Conservation (phyloP, 2,797 vertebrate species). For the Amblyopsis hoosieri region DNA sequence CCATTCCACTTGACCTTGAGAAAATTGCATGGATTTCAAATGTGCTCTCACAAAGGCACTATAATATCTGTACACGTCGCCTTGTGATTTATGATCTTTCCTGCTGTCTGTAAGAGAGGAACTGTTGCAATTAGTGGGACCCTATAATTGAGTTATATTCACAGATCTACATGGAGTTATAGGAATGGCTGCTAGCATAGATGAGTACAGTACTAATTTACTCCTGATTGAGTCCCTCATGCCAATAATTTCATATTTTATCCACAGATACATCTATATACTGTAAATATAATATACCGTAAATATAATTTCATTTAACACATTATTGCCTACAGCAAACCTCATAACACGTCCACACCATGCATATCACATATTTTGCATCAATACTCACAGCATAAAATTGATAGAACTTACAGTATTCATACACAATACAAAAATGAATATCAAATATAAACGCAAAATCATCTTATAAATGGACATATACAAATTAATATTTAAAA, state of each 20-base stretch:
- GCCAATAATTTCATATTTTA: constrained; percentile 53
- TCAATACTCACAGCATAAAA: constrained; percentile 59
- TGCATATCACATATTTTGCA: constrained; percentile 69
- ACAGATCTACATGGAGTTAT: constrained; percentile 19
- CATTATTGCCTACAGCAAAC: constrained; percentile 60
- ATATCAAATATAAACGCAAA: constrained; percentile 78
- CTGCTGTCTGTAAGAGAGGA: constrained; percentile 19
- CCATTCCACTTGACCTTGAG: constrained; percentile 51
- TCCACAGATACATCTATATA: constrained; percentile 53
- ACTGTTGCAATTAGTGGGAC: constrained; percentile 20
- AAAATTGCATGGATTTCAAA: constrained; percentile 55
- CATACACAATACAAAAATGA: constrained; percentile 72
- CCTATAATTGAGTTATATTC: constrained; percentile 4
- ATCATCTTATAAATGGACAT: constrained; percentile 68
- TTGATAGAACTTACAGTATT: constrained; percentile 65
- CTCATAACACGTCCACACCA: constrained; percentile 62
- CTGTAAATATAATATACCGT: constrained; percentile 41
- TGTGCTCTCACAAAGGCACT: constrained; percentile 65
- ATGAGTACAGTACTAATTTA: constrained; percentile 31
- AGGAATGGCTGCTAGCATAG: constrained; percentile 28
- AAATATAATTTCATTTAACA: constrained; percentile 45
- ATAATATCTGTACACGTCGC: constrained; percentile 56
- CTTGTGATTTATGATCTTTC: constrained; percentile 50
- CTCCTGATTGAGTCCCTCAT: constrained; percentile 45
- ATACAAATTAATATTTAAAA: constrained; percentile 65